These are phyloP conservation scores for Perdita meconis DNA, from an alignment of 2,888 invertebrate genomes.

Conservation along the genomic window DNA sequence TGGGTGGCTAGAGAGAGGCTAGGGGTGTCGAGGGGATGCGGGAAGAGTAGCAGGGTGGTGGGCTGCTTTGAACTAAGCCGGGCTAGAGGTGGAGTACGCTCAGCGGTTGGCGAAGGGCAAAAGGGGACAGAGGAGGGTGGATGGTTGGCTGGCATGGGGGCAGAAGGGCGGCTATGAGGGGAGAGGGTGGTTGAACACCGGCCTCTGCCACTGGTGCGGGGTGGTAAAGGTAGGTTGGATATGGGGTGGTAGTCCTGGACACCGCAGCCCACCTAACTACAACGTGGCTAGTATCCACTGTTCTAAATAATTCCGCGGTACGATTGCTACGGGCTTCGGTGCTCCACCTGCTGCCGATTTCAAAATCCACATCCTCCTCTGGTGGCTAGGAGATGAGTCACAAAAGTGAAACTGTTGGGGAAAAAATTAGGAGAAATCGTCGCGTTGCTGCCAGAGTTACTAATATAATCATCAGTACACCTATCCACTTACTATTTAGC, in stretches of 20 bases:
- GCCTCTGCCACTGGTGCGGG: conserved; percentile 68
- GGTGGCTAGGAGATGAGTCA: conserved; percentile 10
- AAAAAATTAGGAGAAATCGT: conserved; percentile 33
- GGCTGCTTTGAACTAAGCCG: conserved; percentile 84
- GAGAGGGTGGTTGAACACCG: conserved; percentile 70
- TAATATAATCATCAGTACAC: too few species aligned
- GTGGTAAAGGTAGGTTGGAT: conserved; percentile 78
- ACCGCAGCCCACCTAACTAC: conserved; percentile 82
- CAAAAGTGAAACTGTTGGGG: not conserved
- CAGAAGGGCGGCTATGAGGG: conserved; percentile 63
- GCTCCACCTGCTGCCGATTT: conserved; percentile 70
- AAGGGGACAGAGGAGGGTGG: conserved; percentile 69
- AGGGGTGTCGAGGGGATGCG: conserved; percentile 69
- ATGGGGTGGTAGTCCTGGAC: conserved; percentile 80
- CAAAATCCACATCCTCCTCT: conserved; percentile 65
- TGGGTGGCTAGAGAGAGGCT: conserved; percentile 80
- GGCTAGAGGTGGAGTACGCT: conserved; percentile 79
- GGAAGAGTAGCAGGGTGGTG: conserved; percentile 74
- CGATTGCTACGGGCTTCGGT: conserved; percentile 82
- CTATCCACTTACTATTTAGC: too few species aligned
- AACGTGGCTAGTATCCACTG: conserved; percentile 80
- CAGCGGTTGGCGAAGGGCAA: conserved; percentile 79
- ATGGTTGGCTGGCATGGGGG: conserved; percentile 70
- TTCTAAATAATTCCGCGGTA: conserved; percentile 83
- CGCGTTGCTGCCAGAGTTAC: conserved; percentile 34